Percentiles rank a stretch among this genome's conserved stretches.
Evolutionary conservation across 1,140 invertebrate species (phyloP).

Genomic region (Drosophila albomicans): DNA sequence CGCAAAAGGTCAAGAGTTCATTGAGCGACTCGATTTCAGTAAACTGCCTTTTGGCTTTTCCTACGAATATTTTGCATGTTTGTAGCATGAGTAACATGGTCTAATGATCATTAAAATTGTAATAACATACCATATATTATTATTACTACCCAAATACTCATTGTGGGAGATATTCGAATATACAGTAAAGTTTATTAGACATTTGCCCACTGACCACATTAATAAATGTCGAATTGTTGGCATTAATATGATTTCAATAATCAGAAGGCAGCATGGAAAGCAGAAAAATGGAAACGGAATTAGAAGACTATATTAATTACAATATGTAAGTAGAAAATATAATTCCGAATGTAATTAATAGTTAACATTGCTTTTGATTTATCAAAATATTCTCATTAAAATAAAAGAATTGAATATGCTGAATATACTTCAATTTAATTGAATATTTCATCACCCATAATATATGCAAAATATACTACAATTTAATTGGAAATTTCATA

Average conservation of each 20-base stretch:
- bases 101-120: conserved; percentile 32
- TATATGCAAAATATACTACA: too few relatives aligned
- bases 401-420: too few relatives aligned
- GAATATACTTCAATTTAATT: too few relatives aligned
- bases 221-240: conserved; percentile 10
- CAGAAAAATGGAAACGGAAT: neutral
- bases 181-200: conserved; percentile 33
- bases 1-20: conserved; percentile 40
- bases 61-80: neutral
- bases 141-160: neutral
- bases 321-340: too few relatives aligned
- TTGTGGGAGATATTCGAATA: neutral
- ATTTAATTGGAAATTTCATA: too few relatives aligned
- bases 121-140: conserved; percentile 46
- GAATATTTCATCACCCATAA: too few relatives aligned
- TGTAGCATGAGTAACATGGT: conserved; percentile 12
- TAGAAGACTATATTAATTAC: too few relatives aligned
- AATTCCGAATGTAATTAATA: too few relatives aligned
- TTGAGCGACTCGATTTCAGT: conserved; percentile 38
- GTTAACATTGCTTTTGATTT: too few relatives aligned
- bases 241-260: neutral
- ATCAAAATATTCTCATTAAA: too few relatives aligned
- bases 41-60: conserved; percentile 1
- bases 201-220: conserved; percentile 10
- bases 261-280: neutral